Evolutionary conservation across 2,888 invertebrate species (phyloP), one percentile per base, ranked within the genome.

Genomic region (Furcula furcula): DNA sequence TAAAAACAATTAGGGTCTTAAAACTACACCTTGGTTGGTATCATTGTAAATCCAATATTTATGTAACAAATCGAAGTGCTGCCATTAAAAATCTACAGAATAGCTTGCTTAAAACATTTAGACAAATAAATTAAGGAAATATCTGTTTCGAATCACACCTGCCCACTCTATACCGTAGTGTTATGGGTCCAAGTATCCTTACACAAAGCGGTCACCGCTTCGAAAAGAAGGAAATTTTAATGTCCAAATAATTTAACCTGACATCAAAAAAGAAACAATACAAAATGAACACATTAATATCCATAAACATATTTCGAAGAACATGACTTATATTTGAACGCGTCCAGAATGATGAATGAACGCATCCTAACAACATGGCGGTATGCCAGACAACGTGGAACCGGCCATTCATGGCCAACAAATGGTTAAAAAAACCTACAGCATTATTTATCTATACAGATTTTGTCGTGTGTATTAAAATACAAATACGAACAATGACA

Each of bases 401-500:
- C 76, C 79, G 53, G 52, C 65, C 66, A 72, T 74, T 75, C 69
- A 74, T 12, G 18, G 51, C 55, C 51, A 61, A 75, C 70, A 72
- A 75, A 72, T 58, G 58, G 48, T 55, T 59, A 64, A 71, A 68
- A 74, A 56, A 28, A 28, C 16, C 46, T 7, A 28, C 39, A 62
- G 65, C 71, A 69, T 80, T 78, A 81, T 80, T 81, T 80, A 81
- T 28, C 75, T 76, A 75, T 67, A 62, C 69, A 65, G 61, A 72
- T 73, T 69, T 63, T 64, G 69, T 72, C 76, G 72, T 75, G 69
- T 75, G 74, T 75, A 81, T 84, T 80, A 81, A 79, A 83, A 80
- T 81, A 81, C 80, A 78, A 78, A 81, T 70, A 75, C 67, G 27
- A 68, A 81, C 78, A 81, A 78, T 75, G 73, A 74, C 73, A 76